Evolutionary conservation across 1,140 invertebrate genomes (phyloP), one percentile per base, ranked within the genome.

Genomic region (Drosophila nannoptera): DNA sequence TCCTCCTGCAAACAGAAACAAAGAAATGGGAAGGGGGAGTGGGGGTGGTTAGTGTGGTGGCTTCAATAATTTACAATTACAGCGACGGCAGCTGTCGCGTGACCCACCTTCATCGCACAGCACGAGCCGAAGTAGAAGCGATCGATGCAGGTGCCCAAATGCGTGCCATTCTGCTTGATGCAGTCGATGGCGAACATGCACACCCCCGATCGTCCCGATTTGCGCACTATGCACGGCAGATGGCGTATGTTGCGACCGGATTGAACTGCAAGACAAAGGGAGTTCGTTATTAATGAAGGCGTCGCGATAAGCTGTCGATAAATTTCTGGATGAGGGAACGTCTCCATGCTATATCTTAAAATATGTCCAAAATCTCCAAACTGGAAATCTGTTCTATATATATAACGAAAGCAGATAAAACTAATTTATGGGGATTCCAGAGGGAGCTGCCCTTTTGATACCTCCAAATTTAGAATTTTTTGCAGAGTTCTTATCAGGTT

Each of bases 141-240:
- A 90, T 98, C 96, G 86, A 97, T 96, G 88, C 97, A 98, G 4
- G 95, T 97, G 52, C 96, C 96, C 65, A 97, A 90, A 81, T 97
- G 96, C 2, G 95, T 96, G 32, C 97, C 97, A 88, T 97, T 97
- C 31, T 94, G 92, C 91, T 97, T 97, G 35, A 96, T 92, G 87
- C 97, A 98, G 68, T 97, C 95, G 89, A 96, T 97, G 56, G 96
- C 96, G 88, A 98, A 97, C 96, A 98, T 98, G 86, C 97, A 98
- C 7, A 96, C 92, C 7, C 97, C 97, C 55, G 93, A 94, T 71
- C 95, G 93, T 4, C 93, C 94, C 16, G 93, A 94, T 86, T 93
- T 92, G 82, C 94, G 92, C 50, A 94, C 95, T 81, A 96, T 93
- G 90, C 96, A 97, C 35, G 95, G 94, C 72, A 97, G 90, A 76